Base-by-base conservation (phyloP, 2,113 vertebrate species). In the Ardeotis arabs region DNA sequence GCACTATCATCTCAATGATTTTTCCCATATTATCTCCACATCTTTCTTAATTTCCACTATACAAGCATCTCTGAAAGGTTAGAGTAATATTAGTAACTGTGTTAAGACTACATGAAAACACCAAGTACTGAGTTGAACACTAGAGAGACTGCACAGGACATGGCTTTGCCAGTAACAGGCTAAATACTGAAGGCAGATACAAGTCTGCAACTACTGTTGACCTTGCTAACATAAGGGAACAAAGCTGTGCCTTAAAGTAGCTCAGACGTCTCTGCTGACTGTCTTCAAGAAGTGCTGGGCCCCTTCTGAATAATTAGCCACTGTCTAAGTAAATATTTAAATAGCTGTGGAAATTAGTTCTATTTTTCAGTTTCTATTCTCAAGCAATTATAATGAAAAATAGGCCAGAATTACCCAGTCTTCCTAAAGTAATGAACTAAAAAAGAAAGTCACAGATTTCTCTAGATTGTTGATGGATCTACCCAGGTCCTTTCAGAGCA, bases 311-410 rank as follows among this genome's bases (percentile, higher is more conserved):
- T 81, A 92, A 92, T 96, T 89, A 94, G 87, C 84, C 49, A 87
- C 60, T 86, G 59, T 80, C 63, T 91, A 87, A 89, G 83, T 78
- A 96, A 96, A 94, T 89, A 87, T 95, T 93, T 95, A 82, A 96
- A 73, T 84, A 90, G 73, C 52, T 87, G 79, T 63, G 28, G 53
- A 96, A 92, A 94, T 93, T 24, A 79, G n/a, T 44, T 41, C 35
- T 72, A 87, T 82, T 92, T 92, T 84, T 89, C 29, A 22, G 41
- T 44, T 94, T 89, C 84, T 76, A 29, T 33, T 73, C 27, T 82
- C 21, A 79, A 84, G 29, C 85, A 87, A 55, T 0, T 0, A 67
- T 52, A 55, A 66, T 45, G 44, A 87, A 81, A 87, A 79, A 81
- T 35, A 84, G 1, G 10, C 35, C 68, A 78, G 41, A 74, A 50